Percentiles rank a stretch among this genome's conserved stretches.
These are phyloP conservation scores for Lepilemur septentrionalis DNA, from an alignment of 2,797 vertebrate species.

Conservation along the genomic window DNA sequence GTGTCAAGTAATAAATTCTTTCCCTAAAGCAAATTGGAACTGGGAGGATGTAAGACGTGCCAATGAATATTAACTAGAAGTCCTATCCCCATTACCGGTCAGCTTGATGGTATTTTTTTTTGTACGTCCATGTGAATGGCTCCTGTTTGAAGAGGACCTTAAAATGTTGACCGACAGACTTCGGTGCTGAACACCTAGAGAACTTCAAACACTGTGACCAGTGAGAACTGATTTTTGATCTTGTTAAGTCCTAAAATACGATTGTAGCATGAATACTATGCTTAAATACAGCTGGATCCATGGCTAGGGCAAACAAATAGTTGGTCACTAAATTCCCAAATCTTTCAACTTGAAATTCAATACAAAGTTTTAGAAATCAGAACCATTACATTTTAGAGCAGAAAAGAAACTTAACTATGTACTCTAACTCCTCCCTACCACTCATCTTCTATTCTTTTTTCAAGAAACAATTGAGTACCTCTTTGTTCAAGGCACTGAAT, in stretches of 20 bases:
- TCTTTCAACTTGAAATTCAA: neutral
- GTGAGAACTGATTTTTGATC: constrained; percentile 10
- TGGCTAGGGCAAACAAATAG: neutral
- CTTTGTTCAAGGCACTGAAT: neutral
- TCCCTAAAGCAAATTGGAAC: neutral
- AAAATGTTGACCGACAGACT: neutral
- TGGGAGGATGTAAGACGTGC: neutral
- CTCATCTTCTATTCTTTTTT: neutral
- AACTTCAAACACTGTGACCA: neutral
- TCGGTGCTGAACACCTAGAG: neutral
- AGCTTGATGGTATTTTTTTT: neutral
- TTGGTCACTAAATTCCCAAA: neutral
- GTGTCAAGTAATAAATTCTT: constrained; percentile 33
- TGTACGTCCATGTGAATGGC: accelerated
- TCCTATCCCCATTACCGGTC: neutral
- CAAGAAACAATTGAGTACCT: neutral
- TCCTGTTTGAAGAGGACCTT: neutral
- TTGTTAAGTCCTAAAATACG: neutral
- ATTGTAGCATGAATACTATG: neutral
- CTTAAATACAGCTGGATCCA: neutral
- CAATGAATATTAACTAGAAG: constrained; percentile 22
- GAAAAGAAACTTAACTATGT: neutral
- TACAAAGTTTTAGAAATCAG: constrained; percentile 10
- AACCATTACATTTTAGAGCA: neutral
- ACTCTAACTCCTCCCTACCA: neutral